phyloP scores from a whole-genome alignment of 1,140 invertebrate species.

The Trypoxylus dichotomus region DNA sequence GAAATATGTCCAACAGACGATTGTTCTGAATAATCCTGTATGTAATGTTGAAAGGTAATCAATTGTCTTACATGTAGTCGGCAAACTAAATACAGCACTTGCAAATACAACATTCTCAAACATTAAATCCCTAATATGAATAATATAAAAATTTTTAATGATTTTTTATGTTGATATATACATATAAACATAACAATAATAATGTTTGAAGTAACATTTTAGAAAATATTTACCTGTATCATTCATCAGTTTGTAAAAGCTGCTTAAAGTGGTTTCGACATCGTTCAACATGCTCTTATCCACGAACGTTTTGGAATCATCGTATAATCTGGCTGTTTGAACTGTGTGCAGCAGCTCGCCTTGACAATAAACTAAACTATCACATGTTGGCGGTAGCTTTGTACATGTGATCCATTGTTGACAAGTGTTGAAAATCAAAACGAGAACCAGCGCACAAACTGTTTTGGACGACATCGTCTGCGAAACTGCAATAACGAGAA shows the following conservation, averaged over 20 bases:
- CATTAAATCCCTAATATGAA: too few relatives aligned
- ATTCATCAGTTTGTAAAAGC: conserved; percentile 60
- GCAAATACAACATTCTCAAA: too few relatives aligned
- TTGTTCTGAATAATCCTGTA: too few relatives aligned
- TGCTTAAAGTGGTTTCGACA: conserved; percentile 56
- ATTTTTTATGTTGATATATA: too few relatives aligned
- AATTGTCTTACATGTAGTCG: too few relatives aligned
- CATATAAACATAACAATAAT: too few relatives aligned
- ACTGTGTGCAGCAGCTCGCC: conserved; percentile 75
- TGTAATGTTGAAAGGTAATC: too few relatives aligned
- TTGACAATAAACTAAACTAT: conserved; percentile 76
- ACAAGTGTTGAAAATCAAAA: neutral
- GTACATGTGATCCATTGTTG: neutral
- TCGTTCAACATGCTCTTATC: conserved; percentile 75
- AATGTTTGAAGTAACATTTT: too few relatives aligned
- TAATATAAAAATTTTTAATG: too few relatives aligned
- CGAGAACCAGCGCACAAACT: neutral
- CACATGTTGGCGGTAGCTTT: neutral
- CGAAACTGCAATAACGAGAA: neutral
- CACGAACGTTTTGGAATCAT: conserved; percentile 87
- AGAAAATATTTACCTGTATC: conserved; percentile 10
- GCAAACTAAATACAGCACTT: too few relatives aligned
- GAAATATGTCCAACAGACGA: too few relatives aligned
- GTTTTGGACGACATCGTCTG: neutral
- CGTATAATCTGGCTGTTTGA: conserved; percentile 72